Evolutionary conservation across 2,113 vertebrate species (phyloP).

Genomic region (Sylvilagus bachmani): DNA sequence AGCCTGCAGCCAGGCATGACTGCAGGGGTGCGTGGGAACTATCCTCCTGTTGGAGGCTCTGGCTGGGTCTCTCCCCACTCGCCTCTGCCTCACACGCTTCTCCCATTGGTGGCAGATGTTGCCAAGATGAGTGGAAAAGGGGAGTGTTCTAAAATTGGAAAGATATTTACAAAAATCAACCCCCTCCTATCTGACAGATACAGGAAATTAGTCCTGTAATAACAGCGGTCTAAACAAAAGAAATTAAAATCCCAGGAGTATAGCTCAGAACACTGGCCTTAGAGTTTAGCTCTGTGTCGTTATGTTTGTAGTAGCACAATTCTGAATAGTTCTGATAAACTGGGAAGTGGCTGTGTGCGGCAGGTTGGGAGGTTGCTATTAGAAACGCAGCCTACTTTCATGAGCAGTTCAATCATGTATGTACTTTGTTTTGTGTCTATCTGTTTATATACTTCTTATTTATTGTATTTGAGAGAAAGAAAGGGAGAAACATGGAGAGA

Average conservation of each 20-base stretch:
- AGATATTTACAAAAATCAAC: background rate
- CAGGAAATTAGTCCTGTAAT: background rate
- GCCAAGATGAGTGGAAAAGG: background rate
- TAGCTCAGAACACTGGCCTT: too few species aligned
- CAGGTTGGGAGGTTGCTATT: fast-evolving
- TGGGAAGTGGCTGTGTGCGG: background rate
- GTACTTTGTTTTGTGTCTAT: background rate
- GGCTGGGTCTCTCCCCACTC: too few species aligned
- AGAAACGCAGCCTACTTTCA: background rate
- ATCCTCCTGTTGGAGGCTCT: fast-evolving
- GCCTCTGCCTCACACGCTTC: background rate
- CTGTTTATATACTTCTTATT: background rate
- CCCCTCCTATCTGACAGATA: background rate
- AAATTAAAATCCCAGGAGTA: too few species aligned
- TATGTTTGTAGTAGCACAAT: fast-evolving
- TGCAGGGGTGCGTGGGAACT: background rate
- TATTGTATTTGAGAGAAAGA: background rate
- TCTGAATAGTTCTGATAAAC: too few species aligned
- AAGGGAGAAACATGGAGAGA: too few species aligned
- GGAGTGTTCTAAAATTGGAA: background rate
- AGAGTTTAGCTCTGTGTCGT: fast-evolving
- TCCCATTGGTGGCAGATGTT: fast-evolving
- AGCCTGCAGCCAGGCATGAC: background rate
- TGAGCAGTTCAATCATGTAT: background rate
- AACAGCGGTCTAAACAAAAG: background rate